These are phyloP conservation scores for Xanthorhoe spadicearia DNA, from an alignment of 2,888 invertebrate species.

Conservation along the genomic window DNA sequence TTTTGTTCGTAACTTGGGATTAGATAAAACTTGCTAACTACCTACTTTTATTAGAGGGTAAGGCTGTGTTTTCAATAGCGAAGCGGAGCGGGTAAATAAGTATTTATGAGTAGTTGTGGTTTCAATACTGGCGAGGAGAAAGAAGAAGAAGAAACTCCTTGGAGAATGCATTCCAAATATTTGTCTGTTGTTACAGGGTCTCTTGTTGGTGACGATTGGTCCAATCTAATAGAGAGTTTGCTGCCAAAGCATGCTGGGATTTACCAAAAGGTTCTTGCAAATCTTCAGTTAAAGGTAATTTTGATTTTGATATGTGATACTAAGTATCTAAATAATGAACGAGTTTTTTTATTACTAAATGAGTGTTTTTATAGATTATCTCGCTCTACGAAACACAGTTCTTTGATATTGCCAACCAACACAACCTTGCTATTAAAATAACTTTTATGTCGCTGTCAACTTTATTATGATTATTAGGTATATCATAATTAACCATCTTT, in stretches of 20 bases:
- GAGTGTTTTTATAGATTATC: too few species aligned
- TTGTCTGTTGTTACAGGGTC: conserved; percentile 70
- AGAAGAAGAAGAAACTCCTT: too few species aligned
- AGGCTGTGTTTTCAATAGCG: neutral
- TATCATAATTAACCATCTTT: too few species aligned
- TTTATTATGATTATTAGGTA: too few species aligned
- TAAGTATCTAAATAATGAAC: too few species aligned
- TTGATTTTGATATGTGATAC: neutral
- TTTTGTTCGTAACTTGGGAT: conserved; percentile 26
- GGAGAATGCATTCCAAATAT: neutral
- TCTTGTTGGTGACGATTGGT: conserved; percentile 85
- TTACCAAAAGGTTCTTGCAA: conserved; percentile 76
- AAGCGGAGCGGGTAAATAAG: neutral
- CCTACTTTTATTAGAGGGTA: conserved; percentile 7
- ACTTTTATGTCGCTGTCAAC: too few species aligned
- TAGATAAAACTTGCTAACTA: conserved; percentile 21
- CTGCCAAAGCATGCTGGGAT: conserved; percentile 82
- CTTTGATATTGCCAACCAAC: too few species aligned
- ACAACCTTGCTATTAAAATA: too few species aligned
- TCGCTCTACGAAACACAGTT: too few species aligned
- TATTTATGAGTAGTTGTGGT: too few species aligned
- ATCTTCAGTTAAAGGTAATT: conserved; percentile 74
- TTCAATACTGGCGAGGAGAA: too few species aligned
- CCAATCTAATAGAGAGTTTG: conserved; percentile 80
- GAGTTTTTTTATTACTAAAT: too few species aligned